phyloP scores from a whole-genome alignment of 2,888 invertebrate species.

The Megamerina dolium region DNA sequence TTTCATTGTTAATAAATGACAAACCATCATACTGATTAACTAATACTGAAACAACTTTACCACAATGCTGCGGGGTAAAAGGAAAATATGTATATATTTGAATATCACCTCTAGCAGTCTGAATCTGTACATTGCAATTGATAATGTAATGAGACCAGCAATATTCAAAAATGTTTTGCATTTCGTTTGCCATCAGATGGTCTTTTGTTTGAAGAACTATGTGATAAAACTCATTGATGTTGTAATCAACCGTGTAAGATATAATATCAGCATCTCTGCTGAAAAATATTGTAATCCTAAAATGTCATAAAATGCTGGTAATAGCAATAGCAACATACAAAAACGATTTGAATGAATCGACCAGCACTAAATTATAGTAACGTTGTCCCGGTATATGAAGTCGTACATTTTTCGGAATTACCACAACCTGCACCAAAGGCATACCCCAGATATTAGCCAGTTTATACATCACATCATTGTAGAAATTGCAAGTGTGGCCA shows the following conservation, averaged over 20 bases:
- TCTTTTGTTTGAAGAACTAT: constrained; percentile 31
- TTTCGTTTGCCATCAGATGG: constrained; percentile 20
- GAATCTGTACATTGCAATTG: constrained; percentile 35
- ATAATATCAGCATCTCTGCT: constrained; percentile 28
- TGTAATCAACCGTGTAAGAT: constrained; percentile 24
- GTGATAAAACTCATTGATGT: constrained; percentile 34
- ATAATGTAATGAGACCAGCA: constrained; percentile 36
- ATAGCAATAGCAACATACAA: constrained; percentile 20
- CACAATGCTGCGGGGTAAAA: constrained; percentile 23
- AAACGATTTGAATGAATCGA: constrained; percentile 34
- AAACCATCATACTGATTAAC: constrained; percentile 25
- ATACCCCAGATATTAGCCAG: neutral
- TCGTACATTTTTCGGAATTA: neutral
- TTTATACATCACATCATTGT: constrained; percentile 2
- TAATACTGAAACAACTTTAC: constrained; percentile 11
- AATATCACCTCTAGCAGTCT: constrained; percentile 27
- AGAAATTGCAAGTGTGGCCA: neutral
- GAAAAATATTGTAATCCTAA: neutral
- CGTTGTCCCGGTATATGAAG: neutral
- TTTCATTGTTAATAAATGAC: constrained; percentile 14
- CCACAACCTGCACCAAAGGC: neutral
- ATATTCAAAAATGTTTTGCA: constrained; percentile 31
- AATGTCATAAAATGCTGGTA: too few species aligned
- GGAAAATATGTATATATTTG: constrained; percentile 34
- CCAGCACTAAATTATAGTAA: constrained; percentile 8